A percentile compares a stretch with the other conserved stretches of the same genome.
These are phyloP conservation scores for Noturus placidus DNA, from an alignment of 2,113 vertebrate genomes.

Conservation along the genomic window DNA sequence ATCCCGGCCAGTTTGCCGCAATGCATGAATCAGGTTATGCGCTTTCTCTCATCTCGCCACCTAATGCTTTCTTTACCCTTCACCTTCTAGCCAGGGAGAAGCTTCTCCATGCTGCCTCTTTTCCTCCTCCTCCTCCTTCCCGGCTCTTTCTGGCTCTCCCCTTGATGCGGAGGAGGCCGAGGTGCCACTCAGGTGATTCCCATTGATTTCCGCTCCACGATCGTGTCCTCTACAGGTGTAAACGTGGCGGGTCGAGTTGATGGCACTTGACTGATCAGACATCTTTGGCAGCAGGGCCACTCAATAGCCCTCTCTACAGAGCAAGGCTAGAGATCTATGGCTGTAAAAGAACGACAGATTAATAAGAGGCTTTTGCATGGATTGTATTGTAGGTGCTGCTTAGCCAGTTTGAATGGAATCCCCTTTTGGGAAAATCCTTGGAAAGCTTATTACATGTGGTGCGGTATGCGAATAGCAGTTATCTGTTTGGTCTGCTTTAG, in stretches of 20 bases:
- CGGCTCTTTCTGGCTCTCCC: conserved; percentile 21
- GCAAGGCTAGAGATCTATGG: conserved; percentile 36
- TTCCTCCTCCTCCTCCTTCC: conserved; percentile 19
- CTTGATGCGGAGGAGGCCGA: conserved; percentile 33
- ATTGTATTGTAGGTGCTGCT: not conserved
- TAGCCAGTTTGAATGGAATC: not conserved
- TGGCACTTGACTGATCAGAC: conserved; percentile 58
- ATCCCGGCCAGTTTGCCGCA: conserved; percentile 14
- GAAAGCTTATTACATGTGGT: not conserved
- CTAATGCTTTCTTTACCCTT: conserved; percentile 40
- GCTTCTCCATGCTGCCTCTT: conserved; percentile 38
- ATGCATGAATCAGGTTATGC: conserved; percentile 18
- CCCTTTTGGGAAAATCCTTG: not conserved
- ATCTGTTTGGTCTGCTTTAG: not conserved
- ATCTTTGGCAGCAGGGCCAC: conserved; percentile 50
- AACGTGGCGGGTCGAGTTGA: conserved; percentile 58
- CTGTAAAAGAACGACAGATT: conserved; percentile 24
- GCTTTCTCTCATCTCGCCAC: conserved; percentile 11
- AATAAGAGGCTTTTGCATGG: conserved; percentile 27
- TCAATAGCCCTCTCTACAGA: conserved; percentile 53
- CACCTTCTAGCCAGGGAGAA: conserved; percentile 27
- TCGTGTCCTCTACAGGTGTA: conserved; percentile 59
- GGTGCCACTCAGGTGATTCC: conserved; percentile 62
- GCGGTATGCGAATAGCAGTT: not conserved
- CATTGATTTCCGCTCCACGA: conserved; percentile 55